phyloP scores from a whole-genome alignment of 2,113 vertebrate genomes.

The Calidris pugnax region DNA sequence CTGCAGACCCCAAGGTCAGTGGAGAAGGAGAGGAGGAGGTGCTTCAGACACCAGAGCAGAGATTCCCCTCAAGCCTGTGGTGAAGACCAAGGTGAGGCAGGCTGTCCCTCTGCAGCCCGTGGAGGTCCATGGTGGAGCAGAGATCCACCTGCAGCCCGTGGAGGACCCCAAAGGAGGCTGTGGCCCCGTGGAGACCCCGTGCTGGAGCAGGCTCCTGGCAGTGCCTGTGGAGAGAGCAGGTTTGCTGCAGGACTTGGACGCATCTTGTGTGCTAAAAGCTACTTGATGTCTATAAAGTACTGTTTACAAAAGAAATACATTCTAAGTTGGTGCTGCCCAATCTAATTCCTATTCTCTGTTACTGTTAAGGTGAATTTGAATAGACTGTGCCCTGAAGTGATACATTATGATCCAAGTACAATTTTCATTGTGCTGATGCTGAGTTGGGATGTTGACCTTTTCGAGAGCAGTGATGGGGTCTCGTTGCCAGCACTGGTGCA shows the following conservation, averaged over 20 bases:
- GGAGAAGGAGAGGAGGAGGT: not conserved
- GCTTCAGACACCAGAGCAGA: not conserved
- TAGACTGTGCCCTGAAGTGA: not conserved
- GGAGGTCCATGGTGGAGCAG: too few species aligned
- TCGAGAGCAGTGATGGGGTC: not conserved
- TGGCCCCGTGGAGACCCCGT: not conserved
- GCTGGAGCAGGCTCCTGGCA: not conserved
- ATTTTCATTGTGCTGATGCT: not conserved
- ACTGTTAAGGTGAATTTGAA: not conserved
- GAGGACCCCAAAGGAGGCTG: not conserved
- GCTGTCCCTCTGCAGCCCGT: not conserved
- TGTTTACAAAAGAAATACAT: not conserved
- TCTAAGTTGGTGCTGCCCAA: not conserved
- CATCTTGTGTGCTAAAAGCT: not conserved
- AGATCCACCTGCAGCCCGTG: not conserved
- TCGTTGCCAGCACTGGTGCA: not conserved
- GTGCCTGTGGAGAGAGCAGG: not conserved
- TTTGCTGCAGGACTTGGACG: fast-evolving
- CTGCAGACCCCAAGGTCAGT: not conserved
- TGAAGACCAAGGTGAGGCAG: not conserved
- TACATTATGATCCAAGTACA: not conserved
- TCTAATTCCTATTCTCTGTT: not conserved
- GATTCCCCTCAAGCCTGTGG: not conserved
- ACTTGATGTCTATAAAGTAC: not conserved
- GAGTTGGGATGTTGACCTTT: not conserved